These are phyloP conservation scores for Lymantria monacha DNA, from an alignment of 2,888 invertebrate species.

Conservation along the genomic window DNA sequence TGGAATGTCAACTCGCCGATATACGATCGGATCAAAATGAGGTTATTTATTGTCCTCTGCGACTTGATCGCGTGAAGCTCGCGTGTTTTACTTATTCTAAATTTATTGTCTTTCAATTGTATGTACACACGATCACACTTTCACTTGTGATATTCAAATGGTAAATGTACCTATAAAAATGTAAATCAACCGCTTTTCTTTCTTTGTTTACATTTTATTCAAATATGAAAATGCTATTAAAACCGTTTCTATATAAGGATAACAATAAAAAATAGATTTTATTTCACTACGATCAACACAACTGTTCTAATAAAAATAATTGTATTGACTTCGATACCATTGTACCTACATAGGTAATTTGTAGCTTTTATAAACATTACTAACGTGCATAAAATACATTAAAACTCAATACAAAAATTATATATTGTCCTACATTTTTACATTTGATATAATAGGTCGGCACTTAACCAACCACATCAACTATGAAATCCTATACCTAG, in stretches of 20 bases:
- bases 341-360: no score
- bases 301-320: no score
- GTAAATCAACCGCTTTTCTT: conserved; percentile 1
- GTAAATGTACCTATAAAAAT: conserved; percentile 4
- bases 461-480: no score
- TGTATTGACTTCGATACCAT: no score
- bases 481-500: no score
- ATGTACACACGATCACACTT: conserved; percentile 14
- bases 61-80: conserved; percentile 36
- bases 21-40: conserved; percentile 41
- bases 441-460: no score
- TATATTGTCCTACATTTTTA: no score
- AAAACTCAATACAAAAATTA: no score
- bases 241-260: not conserved
- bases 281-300: not conserved
- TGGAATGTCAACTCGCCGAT: conserved; percentile 37
- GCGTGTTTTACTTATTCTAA: conserved; percentile 39
- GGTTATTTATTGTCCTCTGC: conserved; percentile 44
- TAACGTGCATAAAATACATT: no score
- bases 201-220: conserved; percentile 6
- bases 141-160: conserved; percentile 17
- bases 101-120: conserved; percentile 40
- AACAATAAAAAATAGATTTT: not conserved
- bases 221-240: conserved; percentile 14
- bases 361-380: no score